Base-by-base conservation (phyloP, 1,140 invertebrate species). In the Leptinotarsa undecemlineata region DNA sequence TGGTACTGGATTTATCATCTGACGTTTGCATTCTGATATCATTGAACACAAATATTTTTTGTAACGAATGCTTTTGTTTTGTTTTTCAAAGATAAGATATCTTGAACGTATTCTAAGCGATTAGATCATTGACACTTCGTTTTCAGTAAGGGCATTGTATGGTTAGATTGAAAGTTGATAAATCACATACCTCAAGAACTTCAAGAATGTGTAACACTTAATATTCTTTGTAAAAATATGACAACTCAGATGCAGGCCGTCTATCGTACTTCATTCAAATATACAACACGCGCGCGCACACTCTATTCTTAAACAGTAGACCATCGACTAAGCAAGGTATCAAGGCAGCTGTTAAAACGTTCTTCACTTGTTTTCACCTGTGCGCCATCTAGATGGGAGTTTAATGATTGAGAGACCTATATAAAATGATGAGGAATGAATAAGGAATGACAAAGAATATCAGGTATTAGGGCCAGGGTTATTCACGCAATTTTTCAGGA, bases 281-380 rank as follows among this genome's bases (percentile, higher is more conserved):
- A 17, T 57, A 47, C 4, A 57, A 74, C 75, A 64, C 78, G 69
- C 77, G 74, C 72, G 77, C 81, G 77, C 77, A 76, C 79, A 75
- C 75, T 73, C 69, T 75, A 75, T 71, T 66, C 74, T 76, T 73
- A 82, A 82, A 82, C 82, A 82, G 80, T 82, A 82, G 81, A 82
- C 79, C 78, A 80, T 79, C 82, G 80, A 83, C 82, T 83, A 83
- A 83, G 81, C 81, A 78, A 82, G 51, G 74, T 79, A 79, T 68
- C 74, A 68, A 69, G 70, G 74, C 76, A 69, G 73, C 75, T 70
- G 76, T 73, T 68, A 71, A 73, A 72, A 71, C 77, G 78, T 76
- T 79, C 67, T 78, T 80, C 79, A 76, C 73, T 74, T 79, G 77
- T 77, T 70, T 77, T 79, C 78, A 78, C 80, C 74, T 78, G 75